Conservation (phyloP, 2,797 vertebrate species). For the Xenentodon cancila region DNA sequence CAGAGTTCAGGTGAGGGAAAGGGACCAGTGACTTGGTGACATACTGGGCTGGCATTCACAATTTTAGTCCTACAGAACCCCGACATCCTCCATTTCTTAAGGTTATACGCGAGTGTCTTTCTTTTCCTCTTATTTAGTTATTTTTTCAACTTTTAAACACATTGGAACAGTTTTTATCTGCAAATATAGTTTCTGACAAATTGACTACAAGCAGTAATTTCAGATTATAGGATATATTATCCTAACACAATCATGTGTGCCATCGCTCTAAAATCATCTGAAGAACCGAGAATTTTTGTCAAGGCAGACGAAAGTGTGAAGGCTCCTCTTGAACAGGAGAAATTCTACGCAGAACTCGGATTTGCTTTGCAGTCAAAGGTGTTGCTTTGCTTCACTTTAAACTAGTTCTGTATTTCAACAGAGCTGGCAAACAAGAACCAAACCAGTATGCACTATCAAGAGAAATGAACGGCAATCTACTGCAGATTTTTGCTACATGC, state of each 20-base stretch:
- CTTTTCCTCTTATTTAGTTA: too few relatives aligned
- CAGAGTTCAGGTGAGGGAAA: constrained; percentile 51
- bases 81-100: neutral
- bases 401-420: neutral
- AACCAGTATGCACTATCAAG: neutral
- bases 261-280: too few relatives aligned
- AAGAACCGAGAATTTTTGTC: neutral
- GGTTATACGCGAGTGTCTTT: neutral
- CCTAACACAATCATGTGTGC: too few relatives aligned
- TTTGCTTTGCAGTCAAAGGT: too few relatives aligned
- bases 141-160: too few relatives aligned
- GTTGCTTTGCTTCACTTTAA: too few relatives aligned
- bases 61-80: neutral
- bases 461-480: neutral
- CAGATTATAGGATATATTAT: too few relatives aligned
- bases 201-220: too few relatives aligned
- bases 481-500: neutral
- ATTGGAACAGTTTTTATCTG: too few relatives aligned
- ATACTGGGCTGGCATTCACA: constrained; percentile 1
- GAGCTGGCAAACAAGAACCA: neutral
- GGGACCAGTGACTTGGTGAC: neutral
- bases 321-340: too few relatives aligned
- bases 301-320: neutral
- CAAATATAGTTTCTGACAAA: too few relatives aligned
- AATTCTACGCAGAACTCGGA: too few relatives aligned